Evolutionary conservation across 2,888 invertebrate species (phyloP).

Genomic region (Leptopilina drosophilae): DNA sequence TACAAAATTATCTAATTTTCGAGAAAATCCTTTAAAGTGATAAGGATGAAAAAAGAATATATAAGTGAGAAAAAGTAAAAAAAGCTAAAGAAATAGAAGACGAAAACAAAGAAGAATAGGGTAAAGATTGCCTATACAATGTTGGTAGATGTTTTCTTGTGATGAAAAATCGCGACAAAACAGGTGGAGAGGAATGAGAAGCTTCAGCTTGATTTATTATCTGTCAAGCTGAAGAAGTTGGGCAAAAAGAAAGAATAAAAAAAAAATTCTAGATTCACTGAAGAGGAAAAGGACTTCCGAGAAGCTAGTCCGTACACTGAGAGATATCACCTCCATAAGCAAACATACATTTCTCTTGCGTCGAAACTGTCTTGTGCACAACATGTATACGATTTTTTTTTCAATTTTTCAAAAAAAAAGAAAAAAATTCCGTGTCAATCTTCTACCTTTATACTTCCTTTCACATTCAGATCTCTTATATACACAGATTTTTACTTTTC

Average conservation of each 20-base stretch:
- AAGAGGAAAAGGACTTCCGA: constrained; percentile 31
- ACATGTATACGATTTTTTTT: not conserved
- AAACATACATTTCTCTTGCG: constrained; percentile 27
- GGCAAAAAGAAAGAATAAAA: not conserved
- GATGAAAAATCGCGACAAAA: constrained; percentile 29
- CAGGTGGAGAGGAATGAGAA: not conserved
- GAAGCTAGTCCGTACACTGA: not conserved
- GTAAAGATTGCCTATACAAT: not conserved
- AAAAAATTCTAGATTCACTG: not conserved
- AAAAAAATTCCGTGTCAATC: constrained; percentile 38
- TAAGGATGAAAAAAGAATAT: not conserved
- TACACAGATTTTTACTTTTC: not conserved
- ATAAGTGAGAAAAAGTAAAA: not conserved
- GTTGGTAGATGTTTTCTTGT: not conserved
- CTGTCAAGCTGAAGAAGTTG: constrained; percentile 31
- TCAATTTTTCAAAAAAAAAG: not conserved
- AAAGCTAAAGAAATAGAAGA: not conserved
- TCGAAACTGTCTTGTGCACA: not conserved
- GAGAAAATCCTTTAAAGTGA: no score
- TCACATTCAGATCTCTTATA: not conserved
- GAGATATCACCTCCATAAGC: constrained; percentile 19
- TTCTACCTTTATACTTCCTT: not conserved
- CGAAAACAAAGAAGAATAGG: not conserved
- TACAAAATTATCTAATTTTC: no score
- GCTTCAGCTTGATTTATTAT: constrained; percentile 22